Base-by-base conservation (phyloP, 2,888 invertebrate genomes). In the Phaonia tiefii region DNA sequence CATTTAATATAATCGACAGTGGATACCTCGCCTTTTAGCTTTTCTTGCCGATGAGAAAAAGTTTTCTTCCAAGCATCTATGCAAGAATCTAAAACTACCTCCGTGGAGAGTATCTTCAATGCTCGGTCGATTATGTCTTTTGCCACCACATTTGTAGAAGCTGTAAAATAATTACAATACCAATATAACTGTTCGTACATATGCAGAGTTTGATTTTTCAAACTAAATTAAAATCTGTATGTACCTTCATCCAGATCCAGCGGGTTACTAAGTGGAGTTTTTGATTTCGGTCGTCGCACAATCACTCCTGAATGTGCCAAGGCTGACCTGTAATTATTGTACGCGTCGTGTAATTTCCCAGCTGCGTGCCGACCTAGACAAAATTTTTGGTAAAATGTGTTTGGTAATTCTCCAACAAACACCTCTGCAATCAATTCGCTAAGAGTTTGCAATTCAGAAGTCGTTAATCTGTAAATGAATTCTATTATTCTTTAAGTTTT, bases 241-340 rank as follows among this genome's bases (percentile, higher is more conserved):
- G 3, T 31, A 69, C 69, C 69, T 17, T 69, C 13, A 37, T 69
- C 69, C 17, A 49, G 20, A 26, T 54, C 51, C 39, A 69, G 42
- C 44, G 4, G 17, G 7, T 51, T 31, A 10, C 8, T 37, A 31
- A 20, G 11, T 13, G 31, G 31, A 3, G 46, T 44, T 22, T 60
- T 72, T n/a, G 60, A 72, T 49, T 72, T 72, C 5, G 72, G 26
- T 15, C 37, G 58, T n/a, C 72, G 20, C n/a, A 15, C 20, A 72
- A 72, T 72, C n/a, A 72, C 25, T n/a, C 72, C 72, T n/a, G 72
- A 37, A 1, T 42, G 13, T 44, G 72, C 72, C 11, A 72, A 42
- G 13, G 8, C 20, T n/a, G 42, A 22, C 20, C 72, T 37, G 17
- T 72, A 72, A 17, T 72, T 72, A n/a, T 58, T 58, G 8, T 72